These are phyloP conservation scores for Xylota segnis DNA, from an alignment of 2,888 invertebrate genomes.

Conservation along the genomic window DNA sequence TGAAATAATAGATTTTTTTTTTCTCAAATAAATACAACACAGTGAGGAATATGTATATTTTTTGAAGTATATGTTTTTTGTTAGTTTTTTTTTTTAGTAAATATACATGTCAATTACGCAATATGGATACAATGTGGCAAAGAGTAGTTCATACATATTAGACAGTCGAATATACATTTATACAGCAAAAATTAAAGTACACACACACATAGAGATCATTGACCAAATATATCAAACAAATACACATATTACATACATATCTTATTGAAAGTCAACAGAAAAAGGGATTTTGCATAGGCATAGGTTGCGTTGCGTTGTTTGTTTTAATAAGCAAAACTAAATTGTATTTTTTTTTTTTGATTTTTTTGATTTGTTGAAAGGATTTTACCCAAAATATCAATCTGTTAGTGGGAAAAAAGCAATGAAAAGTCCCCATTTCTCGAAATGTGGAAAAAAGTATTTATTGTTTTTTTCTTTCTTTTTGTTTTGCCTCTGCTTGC, in stretches of 20 bases:
- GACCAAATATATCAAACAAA: slow-evolving; percentile 47
- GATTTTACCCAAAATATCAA: slow-evolving; percentile 8
- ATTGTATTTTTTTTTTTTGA: neutral
- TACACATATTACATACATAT: slow-evolving; percentile 29
- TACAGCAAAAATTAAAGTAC: slow-evolving; percentile 34
- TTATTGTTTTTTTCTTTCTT: neutral
- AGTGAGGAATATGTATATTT: slow-evolving; percentile 67
- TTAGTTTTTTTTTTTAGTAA: slow-evolving; percentile 32
- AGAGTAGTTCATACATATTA: slow-evolving; percentile 56
- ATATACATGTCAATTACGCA: slow-evolving; percentile 66
- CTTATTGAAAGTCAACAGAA: slow-evolving; percentile 50
- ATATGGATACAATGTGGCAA: slow-evolving; percentile 60
- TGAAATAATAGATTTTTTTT: slow-evolving; percentile 42
- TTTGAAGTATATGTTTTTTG: slow-evolving; percentile 47
- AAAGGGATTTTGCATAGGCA: slow-evolving; percentile 9
- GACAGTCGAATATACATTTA: slow-evolving; percentile 56
- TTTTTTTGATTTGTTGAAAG: slow-evolving; percentile 22
- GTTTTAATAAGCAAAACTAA: slow-evolving; percentile 29
- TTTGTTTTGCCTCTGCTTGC: slow-evolving; percentile 18
- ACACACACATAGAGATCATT: slow-evolving; percentile 59
- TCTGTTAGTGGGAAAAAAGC: slow-evolving; percentile 19
- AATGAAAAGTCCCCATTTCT: slow-evolving; percentile 29
- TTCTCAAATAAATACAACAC: slow-evolving; percentile 39
- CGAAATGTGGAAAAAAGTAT: neutral
- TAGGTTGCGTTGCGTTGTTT: slow-evolving; percentile 3